A percentile compares a stretch with the other conserved stretches of the same genome.
Evolutionary conservation across 92 coral and sea anemone species (phyloP).

Genomic region (Zoanthus gigantus): DNA sequence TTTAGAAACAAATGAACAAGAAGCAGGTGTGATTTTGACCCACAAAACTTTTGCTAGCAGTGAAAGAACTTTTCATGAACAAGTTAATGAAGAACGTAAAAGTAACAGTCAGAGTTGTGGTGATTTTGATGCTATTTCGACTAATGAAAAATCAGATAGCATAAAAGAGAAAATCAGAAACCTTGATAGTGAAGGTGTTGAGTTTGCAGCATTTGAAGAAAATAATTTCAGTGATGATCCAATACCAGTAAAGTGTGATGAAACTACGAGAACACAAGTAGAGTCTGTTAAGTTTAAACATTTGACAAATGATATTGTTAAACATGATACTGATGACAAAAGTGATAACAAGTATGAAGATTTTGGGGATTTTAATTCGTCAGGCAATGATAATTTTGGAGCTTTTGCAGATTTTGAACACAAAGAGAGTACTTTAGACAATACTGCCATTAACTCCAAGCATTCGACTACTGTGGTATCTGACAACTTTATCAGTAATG

Average conservation of each 20-base stretch:
- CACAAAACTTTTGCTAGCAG: neutral
- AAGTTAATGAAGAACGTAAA: neutral
- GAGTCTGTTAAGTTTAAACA: neutral
- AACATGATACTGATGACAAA: neutral
- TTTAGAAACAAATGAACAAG: neutral
- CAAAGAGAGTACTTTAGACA: neutral
- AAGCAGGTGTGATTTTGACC: neutral
- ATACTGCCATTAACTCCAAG: neutral
- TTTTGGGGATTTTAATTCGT: conserved; percentile 54
- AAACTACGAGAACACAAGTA: neutral
- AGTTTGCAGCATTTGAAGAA: conserved; percentile 20
- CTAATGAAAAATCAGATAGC: neutral
- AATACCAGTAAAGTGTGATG: neutral
- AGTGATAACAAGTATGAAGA: neutral
- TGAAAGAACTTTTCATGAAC: neutral
- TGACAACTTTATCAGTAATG: conserved; percentile 24
- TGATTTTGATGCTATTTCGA: conserved; percentile 13
- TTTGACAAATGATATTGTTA: neutral
- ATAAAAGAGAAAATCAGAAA: neutral
- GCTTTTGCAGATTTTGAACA: neutral
- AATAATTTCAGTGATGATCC: conserved; percentile 14
- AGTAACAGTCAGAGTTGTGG: neutral
- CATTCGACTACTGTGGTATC: neutral
- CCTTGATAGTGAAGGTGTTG: conserved; percentile 5
- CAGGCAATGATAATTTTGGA: conserved; percentile 25